A percentile compares a stretch with the other conserved stretches of the same genome.
phyloP scores from a whole-genome alignment of 2,888 invertebrate genomes.

The Leptopterna dolabrata region DNA sequence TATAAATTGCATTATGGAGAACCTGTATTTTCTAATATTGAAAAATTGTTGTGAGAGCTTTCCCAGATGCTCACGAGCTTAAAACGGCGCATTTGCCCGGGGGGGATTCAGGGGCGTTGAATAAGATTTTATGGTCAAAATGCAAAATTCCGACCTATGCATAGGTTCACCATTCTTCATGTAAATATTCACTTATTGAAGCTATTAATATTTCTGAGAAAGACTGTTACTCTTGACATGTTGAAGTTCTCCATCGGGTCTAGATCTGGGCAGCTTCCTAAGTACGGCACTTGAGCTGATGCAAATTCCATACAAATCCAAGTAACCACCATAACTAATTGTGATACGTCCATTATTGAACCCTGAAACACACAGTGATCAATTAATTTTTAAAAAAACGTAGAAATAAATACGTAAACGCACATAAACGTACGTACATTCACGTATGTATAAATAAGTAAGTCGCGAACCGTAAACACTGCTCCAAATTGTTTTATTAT shows the following conservation, averaged over 20 bases:
- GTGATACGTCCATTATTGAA: not conserved
- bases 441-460: too few species aligned
- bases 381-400: not conserved
- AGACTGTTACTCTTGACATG: constrained; percentile 66
- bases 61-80: too few species aligned
- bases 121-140: not conserved
- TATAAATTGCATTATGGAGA: too few species aligned
- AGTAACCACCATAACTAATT: not conserved
- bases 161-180: not conserved
- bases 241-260: constrained; percentile 73
- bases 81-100: too few species aligned
- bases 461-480: too few species aligned
- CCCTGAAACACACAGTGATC: not conserved
- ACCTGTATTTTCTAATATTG: too few species aligned
- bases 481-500: too few species aligned
- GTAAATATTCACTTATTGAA: not conserved
- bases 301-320: not conserved
- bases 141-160: not conserved
- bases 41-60: too few species aligned
- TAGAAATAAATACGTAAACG: not conserved
- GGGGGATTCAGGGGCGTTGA: too few species aligned
- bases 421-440: not conserved
- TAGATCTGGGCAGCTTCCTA: constrained; percentile 75
- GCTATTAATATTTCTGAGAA: not conserved
- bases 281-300: constrained; percentile 73